Evolutionary conservation across 2,888 invertebrate genomes (phyloP).

Genomic region (Dryomyza anilis): DNA sequence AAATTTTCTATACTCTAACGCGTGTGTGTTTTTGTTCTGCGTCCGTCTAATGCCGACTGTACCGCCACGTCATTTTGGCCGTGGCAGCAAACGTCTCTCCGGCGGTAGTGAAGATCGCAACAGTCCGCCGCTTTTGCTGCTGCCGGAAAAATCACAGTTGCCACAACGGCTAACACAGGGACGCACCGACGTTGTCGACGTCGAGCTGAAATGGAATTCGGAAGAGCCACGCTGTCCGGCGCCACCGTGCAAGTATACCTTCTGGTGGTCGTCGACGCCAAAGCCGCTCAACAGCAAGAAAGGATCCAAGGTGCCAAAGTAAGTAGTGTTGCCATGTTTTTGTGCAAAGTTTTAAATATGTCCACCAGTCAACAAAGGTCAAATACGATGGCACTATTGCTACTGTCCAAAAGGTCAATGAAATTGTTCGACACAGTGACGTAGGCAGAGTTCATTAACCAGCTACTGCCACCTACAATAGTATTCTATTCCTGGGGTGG

Average conservation of each 20-base stretch:
- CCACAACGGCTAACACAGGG: slow-evolving; percentile 24
- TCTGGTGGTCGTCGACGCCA: slow-evolving; percentile 60
- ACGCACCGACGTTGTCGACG: slow-evolving; percentile 52
- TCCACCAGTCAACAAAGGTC: background rate
- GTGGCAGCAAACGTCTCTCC: slow-evolving; percentile 32
- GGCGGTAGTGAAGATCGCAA: slow-evolving; percentile 36
- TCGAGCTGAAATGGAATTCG: slow-evolving; percentile 53
- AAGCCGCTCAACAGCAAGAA: slow-evolving; percentile 54
- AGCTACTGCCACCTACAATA: background rate
- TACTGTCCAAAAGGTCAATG: background rate
- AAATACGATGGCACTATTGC: background rate
- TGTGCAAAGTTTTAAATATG: no score
- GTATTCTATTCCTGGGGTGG: background rate
- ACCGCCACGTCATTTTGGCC: slow-evolving; percentile 44
- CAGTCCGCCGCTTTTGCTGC: slow-evolving; percentile 33
- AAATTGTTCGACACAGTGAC: no score
- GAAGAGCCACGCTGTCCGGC: slow-evolving; percentile 44
- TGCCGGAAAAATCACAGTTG: slow-evolving; percentile 17
- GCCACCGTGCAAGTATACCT: slow-evolving; percentile 56
- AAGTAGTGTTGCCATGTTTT: background rate
- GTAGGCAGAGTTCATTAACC: background rate
- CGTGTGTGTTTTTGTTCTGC: background rate
- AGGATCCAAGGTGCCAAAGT: slow-evolving; percentile 51
- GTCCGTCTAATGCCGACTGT: slow-evolving; percentile 50
- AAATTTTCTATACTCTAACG: background rate